These are phyloP conservation scores for Menidia menidia DNA, from an alignment of 2,797 vertebrate species.

Conservation along the genomic window DNA sequence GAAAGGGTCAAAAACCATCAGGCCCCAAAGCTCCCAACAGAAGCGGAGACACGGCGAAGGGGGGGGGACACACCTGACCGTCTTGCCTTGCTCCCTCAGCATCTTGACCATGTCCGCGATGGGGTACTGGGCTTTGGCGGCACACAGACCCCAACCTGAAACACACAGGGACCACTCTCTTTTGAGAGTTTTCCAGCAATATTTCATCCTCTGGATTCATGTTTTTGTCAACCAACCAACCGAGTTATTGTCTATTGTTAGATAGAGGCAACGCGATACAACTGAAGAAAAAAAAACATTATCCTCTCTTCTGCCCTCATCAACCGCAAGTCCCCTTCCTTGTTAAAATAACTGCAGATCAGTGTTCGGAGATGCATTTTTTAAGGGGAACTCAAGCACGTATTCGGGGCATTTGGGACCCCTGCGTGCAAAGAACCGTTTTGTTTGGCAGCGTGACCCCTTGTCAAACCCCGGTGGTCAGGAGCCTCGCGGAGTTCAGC, in stretches of 20 bases:
- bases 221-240: neutral
- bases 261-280: neutral
- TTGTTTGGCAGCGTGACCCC: slow-evolving; percentile 50
- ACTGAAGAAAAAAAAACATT: neutral
- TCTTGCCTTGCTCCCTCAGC: slow-evolving; percentile 84
- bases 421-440: slow-evolving; percentile 74
- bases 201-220: slow-evolving; percentile 3
- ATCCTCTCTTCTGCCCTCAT: slow-evolving; percentile 30
- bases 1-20: neutral
- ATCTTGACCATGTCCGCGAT: slow-evolving; percentile 89
- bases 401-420: slow-evolving; percentile 43
- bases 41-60: neutral
- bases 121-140: slow-evolving; percentile 87
- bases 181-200: neutral
- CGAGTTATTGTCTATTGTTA: slow-evolving; percentile 3
- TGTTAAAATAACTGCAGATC: slow-evolving; percentile 48
- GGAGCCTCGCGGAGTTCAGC: slow-evolving; percentile 64
- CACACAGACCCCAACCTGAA: slow-evolving; percentile 86
- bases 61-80: slow-evolving; percentile 75
- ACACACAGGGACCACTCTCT: neutral
- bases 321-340: slow-evolving; percentile 53
- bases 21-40: too few species aligned
- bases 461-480: slow-evolving; percentile 58
- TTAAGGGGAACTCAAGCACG: slow-evolving; percentile 43
- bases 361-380: slow-evolving; percentile 48